Evolutionary conservation across 2,797 vertebrate species (phyloP).

Genomic region (Labeo calbasu): DNA sequence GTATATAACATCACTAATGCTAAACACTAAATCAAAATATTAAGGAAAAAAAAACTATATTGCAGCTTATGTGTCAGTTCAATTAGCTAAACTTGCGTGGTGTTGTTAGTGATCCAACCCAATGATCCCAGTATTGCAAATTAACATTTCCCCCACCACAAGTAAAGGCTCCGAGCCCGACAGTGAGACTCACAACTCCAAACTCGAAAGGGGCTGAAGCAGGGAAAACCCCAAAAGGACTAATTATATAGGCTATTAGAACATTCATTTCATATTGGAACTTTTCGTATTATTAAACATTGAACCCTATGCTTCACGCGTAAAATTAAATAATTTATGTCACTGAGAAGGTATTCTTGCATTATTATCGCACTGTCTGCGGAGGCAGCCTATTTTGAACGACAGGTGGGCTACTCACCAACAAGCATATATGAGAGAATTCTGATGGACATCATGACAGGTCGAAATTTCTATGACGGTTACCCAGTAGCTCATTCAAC

Average conservation of each 20-base stretch:
- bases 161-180: not conserved
- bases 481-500: not conserved
- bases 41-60: not conserved
- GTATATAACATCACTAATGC: not conserved
- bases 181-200: not conserved
- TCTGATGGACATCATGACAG: not conserved
- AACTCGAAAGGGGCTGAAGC: not conserved
- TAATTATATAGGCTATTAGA: not conserved
- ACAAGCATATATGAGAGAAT: not conserved
- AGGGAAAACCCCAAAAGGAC: not conserved
- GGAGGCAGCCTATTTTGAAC: no score
- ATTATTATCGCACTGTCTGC: not conserved
- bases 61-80: not conserved
- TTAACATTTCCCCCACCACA: not conserved
- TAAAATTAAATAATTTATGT: not conserved
- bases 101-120: not conserved
- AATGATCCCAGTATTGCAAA: not conserved
- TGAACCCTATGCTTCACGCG: not conserved
- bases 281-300: not conserved
- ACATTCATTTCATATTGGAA: not conserved
- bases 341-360: no score
- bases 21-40: not conserved
- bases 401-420: not conserved
- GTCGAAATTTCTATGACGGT: not conserved
- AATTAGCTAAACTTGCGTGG: not conserved